Evolutionary conservation across 2,888 invertebrate species (phyloP).

Genomic region (Caenorhabditis auriculariae): DNA sequence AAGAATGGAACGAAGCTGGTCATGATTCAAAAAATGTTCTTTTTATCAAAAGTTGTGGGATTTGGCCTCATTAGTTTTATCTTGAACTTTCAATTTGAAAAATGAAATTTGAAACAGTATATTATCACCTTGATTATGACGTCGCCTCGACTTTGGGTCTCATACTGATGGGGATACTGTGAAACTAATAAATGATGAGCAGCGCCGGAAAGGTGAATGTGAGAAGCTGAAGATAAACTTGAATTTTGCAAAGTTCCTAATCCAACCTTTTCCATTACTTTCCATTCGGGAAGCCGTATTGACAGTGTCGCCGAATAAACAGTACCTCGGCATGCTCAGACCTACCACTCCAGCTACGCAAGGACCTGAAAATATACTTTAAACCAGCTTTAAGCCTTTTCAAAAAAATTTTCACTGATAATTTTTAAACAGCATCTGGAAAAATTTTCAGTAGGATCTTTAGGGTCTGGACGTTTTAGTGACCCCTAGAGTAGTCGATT

Average conservation of each 20-base stretch:
- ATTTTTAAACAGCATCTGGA: too few relatives aligned
- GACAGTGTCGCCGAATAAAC: constrained; percentile 55
- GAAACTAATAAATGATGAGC: constrained; percentile 35
- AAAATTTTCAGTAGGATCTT: too few relatives aligned
- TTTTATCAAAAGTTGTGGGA: too few relatives aligned
- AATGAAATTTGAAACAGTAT: too few relatives aligned
- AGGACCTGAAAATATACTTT: constrained; percentile 26
- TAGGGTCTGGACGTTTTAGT: too few relatives aligned
- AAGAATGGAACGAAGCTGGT: too few relatives aligned
- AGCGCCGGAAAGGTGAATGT: constrained; percentile 45
- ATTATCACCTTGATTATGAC: constrained; percentile 50
- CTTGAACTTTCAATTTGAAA: too few relatives aligned
- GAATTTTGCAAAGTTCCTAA: not conserved
- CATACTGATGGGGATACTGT: constrained; percentile 40
- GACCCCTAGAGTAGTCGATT: too few relatives aligned
- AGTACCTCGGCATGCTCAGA: constrained; percentile 49
- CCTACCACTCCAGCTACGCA: constrained; percentile 48
- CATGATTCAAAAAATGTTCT: too few relatives aligned
- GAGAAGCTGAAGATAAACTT: constrained; percentile 9
- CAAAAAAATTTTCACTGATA: too few relatives aligned
- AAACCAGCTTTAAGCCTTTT: too few relatives aligned
- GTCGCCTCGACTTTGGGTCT: constrained; percentile 48
- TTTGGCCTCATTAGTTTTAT: too few relatives aligned
- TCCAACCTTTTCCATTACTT: constrained; percentile 50
- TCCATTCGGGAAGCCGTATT: constrained; percentile 58